Evolutionary conservation across 2,113 vertebrate genomes (phyloP), one percentile per base, ranked within the genome.

Genomic region (Piprites chloris): DNA sequence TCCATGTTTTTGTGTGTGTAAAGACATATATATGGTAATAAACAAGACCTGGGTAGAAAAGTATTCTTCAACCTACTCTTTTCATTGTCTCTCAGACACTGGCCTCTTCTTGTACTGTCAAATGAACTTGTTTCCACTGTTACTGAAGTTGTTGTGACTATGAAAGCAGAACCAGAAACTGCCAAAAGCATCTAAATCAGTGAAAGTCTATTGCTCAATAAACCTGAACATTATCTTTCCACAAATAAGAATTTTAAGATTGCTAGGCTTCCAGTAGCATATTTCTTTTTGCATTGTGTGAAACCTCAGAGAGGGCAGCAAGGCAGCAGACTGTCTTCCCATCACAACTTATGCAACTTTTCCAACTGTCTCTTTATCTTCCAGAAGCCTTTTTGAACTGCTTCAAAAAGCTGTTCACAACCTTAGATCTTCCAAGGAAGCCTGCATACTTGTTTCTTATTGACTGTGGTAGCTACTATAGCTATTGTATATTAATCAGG

Each of bases 251-350:
- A 9, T 28, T 83, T 3, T 9, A 73, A 53, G 41, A 24, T 2
- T 46, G 28, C 28, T 30, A 2, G 5, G 4, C 59, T 82, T 17
- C 23, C 49, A 33, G 19, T 5, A 33, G 16, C 0, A 0, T 37
- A 6, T 26, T 87, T 78, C 6, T 44, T 72, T 67, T 15, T n/a
- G 23, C 6, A 3, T 4, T 32, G 27, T 35, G 58, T 72, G 61
- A 47, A 26, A 76, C 26, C 14, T 44, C 35, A 9, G 62, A 20
- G 33, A 30, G n/a, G 35, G 33, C 59, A 47, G 33, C 41, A 58
- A 11, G 35, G 9, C 12, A 39, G 41, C 74, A 42, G 24, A 5
- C 5, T 44, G 47, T 4, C 39, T 76, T 39, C 35, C 41, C 50
- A 3, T 8, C 30, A 69, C 55, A 68, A 19, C 20, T 6, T 65